Evolutionary conservation across 2,888 invertebrate species (phyloP), one percentile per base, ranked within the genome.

Genomic region (Papilio protenor): DNA sequence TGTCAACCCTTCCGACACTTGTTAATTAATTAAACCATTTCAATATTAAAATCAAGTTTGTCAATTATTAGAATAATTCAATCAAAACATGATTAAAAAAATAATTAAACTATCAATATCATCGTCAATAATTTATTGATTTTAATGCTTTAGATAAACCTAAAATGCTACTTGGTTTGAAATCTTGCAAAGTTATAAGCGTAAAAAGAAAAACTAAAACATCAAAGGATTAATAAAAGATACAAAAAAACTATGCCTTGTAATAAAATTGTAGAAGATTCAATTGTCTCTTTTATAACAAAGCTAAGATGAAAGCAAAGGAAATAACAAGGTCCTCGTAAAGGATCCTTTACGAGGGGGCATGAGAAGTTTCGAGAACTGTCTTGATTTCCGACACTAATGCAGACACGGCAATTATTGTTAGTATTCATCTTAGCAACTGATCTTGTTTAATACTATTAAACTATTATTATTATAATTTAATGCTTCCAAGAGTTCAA

Each of bases 251-350:
- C 40, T 45, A 66, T 66, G 6, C 16, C 45, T 8, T 45, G 27
- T n/a, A 27, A 61, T 23, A 61, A 27, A 23, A 61, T 45, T 66
- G 45, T 21, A 49, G 49, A 47, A 71, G 27, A 71, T 71, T 71
- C 49, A 71, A 71, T 71, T 71, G 11, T 69, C 27, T 49, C 23
- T 71, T 70, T 47, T 71, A 49, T 49, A 71, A 71, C 47, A 71
- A 71, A 49, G 70, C 49, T 49, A 27, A 71, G 49, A 49, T 47
- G 49, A 71, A 71, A 49, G 70, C 49, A 49, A 71, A 27, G 70
- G 70, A 71, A 47, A 71, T 49, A 71, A 71, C 18, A 71, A 71
- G 70, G 23, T 71, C 27, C 70, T 71, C 27, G 70, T 71, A 71
- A 71, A 27, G 70, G 47, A 71, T 71, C 70, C 70, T 71, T 71